Evolutionary conservation across 2,888 invertebrate species (phyloP), one percentile per base, ranked within the genome.

Genomic region (Sabatieria punctata): DNA sequence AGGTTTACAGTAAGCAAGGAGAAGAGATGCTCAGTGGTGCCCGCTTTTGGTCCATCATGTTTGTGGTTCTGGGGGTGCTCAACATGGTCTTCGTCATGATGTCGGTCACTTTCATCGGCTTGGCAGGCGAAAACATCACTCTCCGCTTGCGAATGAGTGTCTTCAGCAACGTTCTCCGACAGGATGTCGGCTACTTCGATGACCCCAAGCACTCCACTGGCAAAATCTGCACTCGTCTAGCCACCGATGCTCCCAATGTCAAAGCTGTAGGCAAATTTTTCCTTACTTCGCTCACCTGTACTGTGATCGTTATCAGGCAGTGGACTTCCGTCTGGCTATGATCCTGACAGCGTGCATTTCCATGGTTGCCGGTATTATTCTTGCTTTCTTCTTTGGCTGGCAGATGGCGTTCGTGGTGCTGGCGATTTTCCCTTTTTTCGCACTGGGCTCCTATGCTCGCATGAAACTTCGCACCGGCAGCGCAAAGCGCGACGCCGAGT

Each of bases 151-250:
- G 73, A 26, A 49, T 64, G 15, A 48, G 58, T 46, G 63, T 68
- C 2, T 71, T 70, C 51, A 49, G 55, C 23, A 68, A 67, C 47
- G 63, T 71, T 39, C 48, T 71, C 37, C 52, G 65, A 6, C 68
- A 68, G 56, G 63, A 70, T 37, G 60, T 67, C 15, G 63, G 60
- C n/a, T 71, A 70, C 64, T 70, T 69, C 50, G 71, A 71, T 54
- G 53, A 63, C 41, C 60, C 65, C 15, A 54, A 55, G 11, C 65
- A 66, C 51, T 60, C 66, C 2, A 58, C 65, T 27, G 68, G 68
- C 15, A 68, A 64, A 50, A 52, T 68, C 33, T 60, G 65, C 26
- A 67, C 67, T 1, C 55, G 66, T 36, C 55, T 71, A 24, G 66
- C 70, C 15, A 61, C 68, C 42, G 71, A 71, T 56, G 66, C 68